These are phyloP conservation scores for Mythimna lalbum DNA, from an alignment of 2,888 invertebrate species.

Conservation along the genomic window DNA sequence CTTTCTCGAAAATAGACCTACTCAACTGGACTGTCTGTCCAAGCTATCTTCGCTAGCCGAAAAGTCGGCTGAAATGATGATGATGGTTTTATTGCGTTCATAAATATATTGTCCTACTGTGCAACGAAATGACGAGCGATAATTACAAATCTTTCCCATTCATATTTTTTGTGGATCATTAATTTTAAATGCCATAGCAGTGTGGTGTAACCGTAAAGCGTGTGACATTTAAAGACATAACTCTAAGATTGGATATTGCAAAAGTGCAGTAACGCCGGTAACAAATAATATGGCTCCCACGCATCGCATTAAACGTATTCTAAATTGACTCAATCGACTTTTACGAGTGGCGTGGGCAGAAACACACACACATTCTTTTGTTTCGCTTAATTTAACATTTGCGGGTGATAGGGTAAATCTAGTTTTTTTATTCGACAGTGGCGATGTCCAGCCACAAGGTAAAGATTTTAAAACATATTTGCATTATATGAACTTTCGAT, in stretches of 20 bases:
- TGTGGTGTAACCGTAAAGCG: slow-evolving; percentile 19
- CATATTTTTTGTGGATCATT: slow-evolving; percentile 49
- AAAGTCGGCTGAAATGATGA: too few species aligned
- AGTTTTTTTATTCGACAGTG: not conserved
- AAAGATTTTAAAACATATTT: too few species aligned
- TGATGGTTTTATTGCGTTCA: too few species aligned
- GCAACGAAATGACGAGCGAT: slow-evolving; percentile 10
- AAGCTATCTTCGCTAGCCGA: too few species aligned
- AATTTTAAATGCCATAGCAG: slow-evolving; percentile 40
- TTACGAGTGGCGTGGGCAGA: slow-evolving; percentile 52
- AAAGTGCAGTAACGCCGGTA: slow-evolving; percentile 38
- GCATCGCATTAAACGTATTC: slow-evolving; percentile 47
- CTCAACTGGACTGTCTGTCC: too few species aligned
- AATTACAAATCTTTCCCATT: slow-evolving; percentile 31
- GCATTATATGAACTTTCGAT: too few species aligned
- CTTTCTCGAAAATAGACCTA: too few species aligned
- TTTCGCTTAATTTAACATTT: slow-evolving; percentile 48
- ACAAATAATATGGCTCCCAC: slow-evolving; percentile 41
- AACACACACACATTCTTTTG: slow-evolving; percentile 46
- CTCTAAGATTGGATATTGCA: slow-evolving; percentile 54
- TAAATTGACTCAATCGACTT: slow-evolving; percentile 38
- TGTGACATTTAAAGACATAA: slow-evolving; percentile 45
- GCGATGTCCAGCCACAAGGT: not conserved
- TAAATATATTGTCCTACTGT: too few species aligned
- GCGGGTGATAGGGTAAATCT: not conserved